Evolutionary conservation across 2,113 vertebrate species (phyloP), one percentile per base, ranked within the genome.

Genomic region (Antigone vipio): DNA sequence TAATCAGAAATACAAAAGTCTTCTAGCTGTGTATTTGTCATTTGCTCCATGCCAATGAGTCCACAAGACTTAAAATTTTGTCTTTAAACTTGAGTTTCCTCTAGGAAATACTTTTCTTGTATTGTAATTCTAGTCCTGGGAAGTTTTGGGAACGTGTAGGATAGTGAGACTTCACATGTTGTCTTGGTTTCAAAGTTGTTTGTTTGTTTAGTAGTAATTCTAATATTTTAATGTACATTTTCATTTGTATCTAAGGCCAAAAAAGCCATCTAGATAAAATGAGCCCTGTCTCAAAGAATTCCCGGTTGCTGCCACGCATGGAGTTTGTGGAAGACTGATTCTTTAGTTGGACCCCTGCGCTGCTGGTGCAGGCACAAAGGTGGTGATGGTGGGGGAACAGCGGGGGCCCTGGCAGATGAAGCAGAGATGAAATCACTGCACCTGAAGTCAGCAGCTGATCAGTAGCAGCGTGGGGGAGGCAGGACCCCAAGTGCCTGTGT

Each of bases 331-430:
- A 77, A 56, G 45, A 29, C 6, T 19, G 47, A 44, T 44, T 13
- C n/a, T 79, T 29, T 42, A 38, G 35, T 3, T 47, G 34, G 18
- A 35, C 64, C 2, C 3, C 52, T 50, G 71, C 1, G 0, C 64
- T 53, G 19, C 34, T 30, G n/a, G 2, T 5, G 13, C n/a, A 60
- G 50, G 40, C 40, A 59, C n/a, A 40, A 32, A 50, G 44, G 15
- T 34, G 58, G 59, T 38, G 38, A 38, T 38, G 38, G 40, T 60
- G 23, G 11, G 12, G 32, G 16, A 35, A 1, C 1, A 0, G 14
- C 6, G 23, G n/a, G 30, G 19, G 9, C 44, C 10, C 49, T 26
- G 58, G 30, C 20, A 40, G 23, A 29, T 0, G 0, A 76, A 49
- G 23, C 35, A 67, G 74, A 58, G 58, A 52, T 2, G 1, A 53